A percentile compares a stretch with the other conserved stretches of the same genome.
Conservation (phyloP, 2,797 vertebrate genomes). For the Octomys mimax region DNA sequence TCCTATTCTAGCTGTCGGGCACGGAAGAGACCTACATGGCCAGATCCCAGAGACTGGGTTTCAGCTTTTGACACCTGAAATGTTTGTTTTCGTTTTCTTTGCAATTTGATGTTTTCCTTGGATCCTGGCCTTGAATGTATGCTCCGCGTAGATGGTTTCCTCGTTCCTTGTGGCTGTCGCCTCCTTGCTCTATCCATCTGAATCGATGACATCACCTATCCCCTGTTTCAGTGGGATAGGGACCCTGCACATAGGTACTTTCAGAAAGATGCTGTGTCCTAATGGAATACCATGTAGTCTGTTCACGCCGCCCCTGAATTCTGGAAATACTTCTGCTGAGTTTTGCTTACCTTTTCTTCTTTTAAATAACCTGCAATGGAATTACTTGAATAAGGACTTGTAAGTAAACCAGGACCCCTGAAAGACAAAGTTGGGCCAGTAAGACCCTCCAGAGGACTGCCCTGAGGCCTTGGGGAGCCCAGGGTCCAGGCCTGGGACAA, state of each 20-base stretch:
- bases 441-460: not conserved
- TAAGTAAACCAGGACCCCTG: not conserved
- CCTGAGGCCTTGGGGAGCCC: not conserved
- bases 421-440: not conserved
- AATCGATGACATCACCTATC: not conserved
- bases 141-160: slow-evolving; percentile 44
- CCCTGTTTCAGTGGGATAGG: not conserved
- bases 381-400: not conserved
- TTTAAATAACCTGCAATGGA: slow-evolving; percentile 7
- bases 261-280: not conserved
- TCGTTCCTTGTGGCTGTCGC: slow-evolving; percentile 54
- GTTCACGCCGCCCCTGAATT: not conserved
- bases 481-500: not conserved
- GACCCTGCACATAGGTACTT: not conserved
- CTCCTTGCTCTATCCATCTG: not conserved
- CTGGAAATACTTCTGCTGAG: not conserved
- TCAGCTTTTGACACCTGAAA: slow-evolving; percentile 67
- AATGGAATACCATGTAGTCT: not conserved
- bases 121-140: slow-evolving; percentile 65
- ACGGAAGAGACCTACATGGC: not conserved
- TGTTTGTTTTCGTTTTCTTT: slow-evolving; percentile 67
- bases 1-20: slow-evolving; percentile 12
- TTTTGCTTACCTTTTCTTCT: not conserved
- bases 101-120: slow-evolving; percentile 74
- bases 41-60: slow-evolving; percentile 30